Evolutionary conservation across 2,797 vertebrate species (phyloP).

Genomic region (Ara ararauna): DNA sequence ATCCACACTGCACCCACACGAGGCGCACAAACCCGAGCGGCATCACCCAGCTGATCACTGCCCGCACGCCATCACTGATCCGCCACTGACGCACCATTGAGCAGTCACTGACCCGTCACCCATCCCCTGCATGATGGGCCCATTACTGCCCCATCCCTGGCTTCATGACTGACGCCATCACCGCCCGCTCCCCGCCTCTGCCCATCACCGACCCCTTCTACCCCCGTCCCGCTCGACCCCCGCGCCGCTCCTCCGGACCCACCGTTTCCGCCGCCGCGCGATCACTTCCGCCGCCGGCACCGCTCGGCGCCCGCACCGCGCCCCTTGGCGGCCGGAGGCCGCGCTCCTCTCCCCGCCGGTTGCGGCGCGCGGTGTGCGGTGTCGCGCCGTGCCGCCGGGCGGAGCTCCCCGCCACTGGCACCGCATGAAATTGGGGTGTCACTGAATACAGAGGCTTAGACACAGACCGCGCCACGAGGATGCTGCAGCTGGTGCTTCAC

Average conservation of each 20-base stretch:
- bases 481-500: background rate
- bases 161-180: too few species aligned
- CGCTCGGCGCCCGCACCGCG: too few species aligned
- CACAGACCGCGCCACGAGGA: background rate
- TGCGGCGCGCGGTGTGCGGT: too few species aligned
- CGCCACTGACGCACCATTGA: background rate
- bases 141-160: background rate
- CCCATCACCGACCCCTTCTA: background rate
- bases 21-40: fast-evolving
- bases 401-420: too few species aligned
- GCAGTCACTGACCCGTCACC: too few species aligned
- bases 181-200: background rate
- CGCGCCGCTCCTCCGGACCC: too few species aligned
- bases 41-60: background rate
- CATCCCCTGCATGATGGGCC: background rate
- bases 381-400: too few species aligned
- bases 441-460: too few species aligned
- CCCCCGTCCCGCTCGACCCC: background rate
- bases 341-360: too few species aligned
- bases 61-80: background rate
- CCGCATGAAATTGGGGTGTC: background rate
- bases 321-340: too few species aligned
- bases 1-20: background rate
- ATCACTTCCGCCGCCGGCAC: too few species aligned
- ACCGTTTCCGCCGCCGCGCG: too few species aligned